phyloP scores from a whole-genome alignment of 2,888 invertebrate genomes.

The Napeogenes sylphis region DNA sequence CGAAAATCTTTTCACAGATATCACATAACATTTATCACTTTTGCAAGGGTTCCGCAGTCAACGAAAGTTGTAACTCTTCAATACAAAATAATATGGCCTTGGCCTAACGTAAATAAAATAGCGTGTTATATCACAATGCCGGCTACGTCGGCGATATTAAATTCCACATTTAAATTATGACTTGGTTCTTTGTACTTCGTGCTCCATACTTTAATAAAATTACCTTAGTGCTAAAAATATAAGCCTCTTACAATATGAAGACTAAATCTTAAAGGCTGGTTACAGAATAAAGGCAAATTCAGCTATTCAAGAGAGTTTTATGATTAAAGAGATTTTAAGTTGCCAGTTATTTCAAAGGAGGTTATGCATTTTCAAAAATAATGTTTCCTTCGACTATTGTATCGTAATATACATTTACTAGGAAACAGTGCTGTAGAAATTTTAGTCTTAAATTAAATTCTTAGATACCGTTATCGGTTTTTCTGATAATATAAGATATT shows the following conservation, averaged over 20 bases:
- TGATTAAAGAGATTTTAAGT: not conserved
- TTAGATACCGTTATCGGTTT: no score
- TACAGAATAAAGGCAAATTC: not conserved
- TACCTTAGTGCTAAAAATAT: slow-evolving; percentile 4
- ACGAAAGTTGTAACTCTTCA: slow-evolving; percentile 56
- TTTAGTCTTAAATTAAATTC: no score
- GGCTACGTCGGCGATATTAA: slow-evolving; percentile 35
- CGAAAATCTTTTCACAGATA: slow-evolving; percentile 57
- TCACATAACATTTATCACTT: slow-evolving; percentile 61
- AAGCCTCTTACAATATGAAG: slow-evolving; percentile 2
- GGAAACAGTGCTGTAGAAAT: no score
- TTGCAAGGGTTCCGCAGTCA: slow-evolving; percentile 47
- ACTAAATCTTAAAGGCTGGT: slow-evolving; percentile 4
- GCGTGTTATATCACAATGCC: slow-evolving; percentile 33
- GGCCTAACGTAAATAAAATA: slow-evolving; percentile 46
- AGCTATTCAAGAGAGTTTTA: not conserved
- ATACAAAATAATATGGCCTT: slow-evolving; percentile 54
- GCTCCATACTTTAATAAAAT: slow-evolving; percentile 14
- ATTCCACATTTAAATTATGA: slow-evolving; percentile 32
- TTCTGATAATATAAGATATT: no score
- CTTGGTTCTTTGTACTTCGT: slow-evolving; percentile 22
- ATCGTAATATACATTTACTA: no score
- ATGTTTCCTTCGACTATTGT: no score
- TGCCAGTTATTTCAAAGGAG: no score
- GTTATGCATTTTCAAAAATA: no score